Percentiles rank a stretch among this genome's conserved stretches.
These are phyloP conservation scores for Caenorhabditis becei DNA, from an alignment of 2,888 invertebrate genomes.

Conservation along the genomic window DNA sequence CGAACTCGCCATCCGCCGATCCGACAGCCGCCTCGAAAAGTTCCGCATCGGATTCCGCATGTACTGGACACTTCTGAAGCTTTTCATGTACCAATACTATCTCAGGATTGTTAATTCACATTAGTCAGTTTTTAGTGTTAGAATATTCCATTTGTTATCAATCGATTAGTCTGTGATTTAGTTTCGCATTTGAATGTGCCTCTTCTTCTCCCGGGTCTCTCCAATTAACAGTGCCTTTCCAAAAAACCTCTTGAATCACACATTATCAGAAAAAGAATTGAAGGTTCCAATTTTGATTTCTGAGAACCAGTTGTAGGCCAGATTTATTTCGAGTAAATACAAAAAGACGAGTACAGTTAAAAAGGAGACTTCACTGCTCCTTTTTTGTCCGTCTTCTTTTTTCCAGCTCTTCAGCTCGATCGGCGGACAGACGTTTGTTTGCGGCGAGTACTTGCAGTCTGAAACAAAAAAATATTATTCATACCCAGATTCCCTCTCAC, in stretches of 20 bases:
- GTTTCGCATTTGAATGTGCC: constrained; percentile 36
- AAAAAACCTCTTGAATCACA: constrained; percentile 36
- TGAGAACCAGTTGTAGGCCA: too few species aligned
- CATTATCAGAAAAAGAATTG: too few species aligned
- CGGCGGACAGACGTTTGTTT: too few species aligned
- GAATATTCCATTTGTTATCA: not conserved
- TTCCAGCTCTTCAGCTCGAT: too few species aligned
- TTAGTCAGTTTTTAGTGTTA: constrained; percentile 18
- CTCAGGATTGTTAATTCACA: constrained; percentile 37
- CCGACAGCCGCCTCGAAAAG: constrained; percentile 49
- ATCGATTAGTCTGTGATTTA: constrained; percentile 52
- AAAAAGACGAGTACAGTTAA: too few species aligned
- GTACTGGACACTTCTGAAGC: constrained; percentile 64
- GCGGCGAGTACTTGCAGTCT: too few species aligned
- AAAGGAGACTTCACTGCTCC: too few species aligned
- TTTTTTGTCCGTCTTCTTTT: too few species aligned
- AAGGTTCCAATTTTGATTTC: too few species aligned
- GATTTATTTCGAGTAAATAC: too few species aligned
- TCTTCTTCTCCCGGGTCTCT: constrained; percentile 22
- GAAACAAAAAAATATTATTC: too few species aligned
- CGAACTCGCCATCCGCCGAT: constrained; percentile 63
- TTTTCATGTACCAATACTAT: constrained; percentile 61
- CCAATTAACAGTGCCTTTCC: constrained; percentile 33
- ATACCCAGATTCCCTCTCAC: too few species aligned
- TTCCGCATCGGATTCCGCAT: constrained; percentile 53